Evolutionary conservation across 2,888 invertebrate species (phyloP).

Genomic region (Anoncus sp.): DNA sequence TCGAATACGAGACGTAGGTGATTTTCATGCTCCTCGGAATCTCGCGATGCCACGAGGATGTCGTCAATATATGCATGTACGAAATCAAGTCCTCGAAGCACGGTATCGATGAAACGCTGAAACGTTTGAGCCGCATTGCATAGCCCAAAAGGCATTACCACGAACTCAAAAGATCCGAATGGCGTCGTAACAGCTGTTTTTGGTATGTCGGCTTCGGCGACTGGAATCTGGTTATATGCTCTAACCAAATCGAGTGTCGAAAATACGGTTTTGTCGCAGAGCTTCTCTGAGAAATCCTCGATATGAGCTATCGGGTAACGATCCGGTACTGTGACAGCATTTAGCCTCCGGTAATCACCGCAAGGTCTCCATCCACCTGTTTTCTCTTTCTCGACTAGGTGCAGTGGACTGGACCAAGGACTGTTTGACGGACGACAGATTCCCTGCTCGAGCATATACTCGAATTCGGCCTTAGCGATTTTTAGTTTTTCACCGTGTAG

Average conservation of each 20-base stretch:
- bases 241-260: constrained; percentile 47
- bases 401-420: constrained; percentile 68
- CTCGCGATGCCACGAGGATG: constrained; percentile 59
- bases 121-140: constrained; percentile 68
- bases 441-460: constrained; percentile 63
- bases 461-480: constrained; percentile 57
- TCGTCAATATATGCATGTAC: constrained; percentile 67
- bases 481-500: constrained; percentile 12
- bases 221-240: constrained; percentile 53
- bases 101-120: constrained; percentile 71
- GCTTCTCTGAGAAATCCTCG: constrained; percentile 64
- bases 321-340: constrained; percentile 62
- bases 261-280: constrained; percentile 48
- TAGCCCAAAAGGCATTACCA: constrained; percentile 64
- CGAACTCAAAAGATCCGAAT: constrained; percentile 48
- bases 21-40: constrained; percentile 60
- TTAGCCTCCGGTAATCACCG: constrained; percentile 52
- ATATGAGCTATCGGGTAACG: constrained; percentile 71
- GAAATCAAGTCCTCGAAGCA: constrained; percentile 62
- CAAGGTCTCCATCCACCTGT: neutral
- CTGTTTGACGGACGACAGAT: constrained; percentile 67
- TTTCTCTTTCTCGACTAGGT: constrained; percentile 23
- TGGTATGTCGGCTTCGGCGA: constrained; percentile 30
- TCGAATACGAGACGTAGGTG: constrained; percentile 61
- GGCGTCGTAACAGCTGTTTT: constrained; percentile 54